Conservation (phyloP, 2,113 vertebrate genomes). For the Montifringilla adamsi region DNA sequence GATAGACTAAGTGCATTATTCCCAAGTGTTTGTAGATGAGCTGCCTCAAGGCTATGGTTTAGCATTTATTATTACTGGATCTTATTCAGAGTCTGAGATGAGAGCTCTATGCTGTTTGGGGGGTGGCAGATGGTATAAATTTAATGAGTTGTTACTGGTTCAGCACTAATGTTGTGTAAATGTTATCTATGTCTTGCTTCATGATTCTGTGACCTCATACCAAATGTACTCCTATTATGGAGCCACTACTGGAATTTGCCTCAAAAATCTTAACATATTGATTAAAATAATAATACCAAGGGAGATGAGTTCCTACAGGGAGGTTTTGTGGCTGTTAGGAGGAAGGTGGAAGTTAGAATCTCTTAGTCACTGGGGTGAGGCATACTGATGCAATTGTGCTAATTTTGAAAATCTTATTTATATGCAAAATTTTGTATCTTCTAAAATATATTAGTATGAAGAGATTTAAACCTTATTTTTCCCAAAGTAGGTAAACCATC, state of each 20-base stretch:
- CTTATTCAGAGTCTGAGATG: not conserved
- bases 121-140: constrained; percentile 25
- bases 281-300: not conserved
- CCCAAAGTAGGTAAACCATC: not conserved
- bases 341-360: not conserved
- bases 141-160: constrained; percentile 25
- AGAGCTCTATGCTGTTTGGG: not conserved
- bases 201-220: not conserved
- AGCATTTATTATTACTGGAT: constrained; percentile 17
- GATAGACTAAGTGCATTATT: not conserved
- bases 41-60: constrained; percentile 1
- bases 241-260: not conserved
- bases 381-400: fast-evolving
- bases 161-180: not conserved
- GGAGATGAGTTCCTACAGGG: not conserved
- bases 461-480: not conserved
- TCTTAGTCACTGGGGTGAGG: not conserved
- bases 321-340: not conserved
- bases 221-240: not conserved
- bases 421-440: not conserved
- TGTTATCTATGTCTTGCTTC: not conserved
- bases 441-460: not conserved
- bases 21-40: not conserved
- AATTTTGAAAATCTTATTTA: not conserved
- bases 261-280: not conserved